These are phyloP conservation scores for Cyprinodon diabolis DNA, from an alignment of 2,797 vertebrate genomes.

Conservation along the genomic window DNA sequence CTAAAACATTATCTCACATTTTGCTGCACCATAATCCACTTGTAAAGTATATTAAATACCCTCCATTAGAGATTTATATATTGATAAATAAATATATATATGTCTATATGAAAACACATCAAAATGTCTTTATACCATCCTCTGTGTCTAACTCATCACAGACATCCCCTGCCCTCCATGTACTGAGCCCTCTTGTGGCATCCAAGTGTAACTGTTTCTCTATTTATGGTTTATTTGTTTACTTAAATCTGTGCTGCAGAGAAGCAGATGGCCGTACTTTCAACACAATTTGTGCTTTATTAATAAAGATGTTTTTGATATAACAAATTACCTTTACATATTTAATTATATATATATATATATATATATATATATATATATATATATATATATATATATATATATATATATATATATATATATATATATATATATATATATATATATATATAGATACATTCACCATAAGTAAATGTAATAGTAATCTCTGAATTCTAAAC, in stretches of 20 bases:
- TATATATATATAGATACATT: constrained; percentile 18
- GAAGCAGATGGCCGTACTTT: constrained; percentile 65
- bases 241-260: constrained; percentile 54
- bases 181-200: constrained; percentile 68
- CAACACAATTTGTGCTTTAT: constrained; percentile 16
- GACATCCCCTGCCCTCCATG: not conserved
- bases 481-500: not conserved
- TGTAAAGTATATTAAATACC: constrained; percentile 24
- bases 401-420: too few relatives aligned
- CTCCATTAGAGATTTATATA: constrained; percentile 11
- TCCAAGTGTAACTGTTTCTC: constrained; percentile 35
- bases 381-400: too few relatives aligned
- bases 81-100: too few relatives aligned
- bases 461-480: not conserved
- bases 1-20: not conserved
- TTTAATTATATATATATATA: too few relatives aligned
- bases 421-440: too few relatives aligned
- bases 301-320: constrained; percentile 37
- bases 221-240: constrained; percentile 66
- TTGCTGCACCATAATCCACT: not conserved
- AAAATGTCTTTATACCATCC: not conserved
- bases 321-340: constrained; percentile 7
- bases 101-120: constrained; percentile 15
- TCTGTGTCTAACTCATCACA: constrained; percentile 8
- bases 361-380: too few relatives aligned